Percentiles rank a stretch among this genome's conserved stretches.
Evolutionary conservation across 1,140 invertebrate genomes (phyloP).

Genomic region (Neodiprion fabricii): DNA sequence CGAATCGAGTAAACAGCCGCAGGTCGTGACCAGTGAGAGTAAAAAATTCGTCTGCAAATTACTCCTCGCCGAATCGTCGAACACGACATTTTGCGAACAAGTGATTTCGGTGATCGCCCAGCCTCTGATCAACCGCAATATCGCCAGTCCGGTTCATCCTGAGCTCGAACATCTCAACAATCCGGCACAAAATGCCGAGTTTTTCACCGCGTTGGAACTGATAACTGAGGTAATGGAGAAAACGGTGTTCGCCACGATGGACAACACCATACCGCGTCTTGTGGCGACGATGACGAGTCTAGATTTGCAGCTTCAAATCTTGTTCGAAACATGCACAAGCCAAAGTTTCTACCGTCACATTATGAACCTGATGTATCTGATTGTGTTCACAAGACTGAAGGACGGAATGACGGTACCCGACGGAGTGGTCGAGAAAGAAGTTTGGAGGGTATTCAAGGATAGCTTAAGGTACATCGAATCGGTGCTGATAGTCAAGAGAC

Average conservation of each 20-base stretch:
- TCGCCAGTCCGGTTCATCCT: slow-evolving; percentile 41
- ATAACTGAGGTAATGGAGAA: slow-evolving; percentile 58
- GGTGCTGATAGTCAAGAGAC: slow-evolving; percentile 51
- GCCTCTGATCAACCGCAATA: slow-evolving; percentile 58
- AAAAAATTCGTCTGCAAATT: slow-evolving; percentile 64
- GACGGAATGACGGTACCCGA: slow-evolving; percentile 34
- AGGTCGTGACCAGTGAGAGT: slow-evolving; percentile 68
- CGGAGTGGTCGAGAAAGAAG: slow-evolving; percentile 32
- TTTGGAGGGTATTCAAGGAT: slow-evolving; percentile 41
- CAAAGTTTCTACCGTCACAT: slow-evolving; percentile 52
- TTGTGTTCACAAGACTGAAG: slow-evolving; percentile 49
- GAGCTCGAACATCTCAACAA: slow-evolving; percentile 57
- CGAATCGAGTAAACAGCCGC: slow-evolving; percentile 64
- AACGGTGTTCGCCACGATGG: slow-evolving; percentile 44
- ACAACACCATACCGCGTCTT: slow-evolving; percentile 48
- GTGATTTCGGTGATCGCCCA: slow-evolving; percentile 59
- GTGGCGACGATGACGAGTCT: slow-evolving; percentile 45
- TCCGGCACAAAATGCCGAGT: slow-evolving; percentile 59
- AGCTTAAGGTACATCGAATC: slow-evolving; percentile 46
- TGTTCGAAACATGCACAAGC: slow-evolving; percentile 54
- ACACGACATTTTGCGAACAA: slow-evolving; percentile 57
- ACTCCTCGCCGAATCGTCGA: slow-evolving; percentile 58
- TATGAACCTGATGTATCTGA: slow-evolving; percentile 46
- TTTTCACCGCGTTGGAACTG: slow-evolving; percentile 63
- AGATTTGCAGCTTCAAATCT: slow-evolving; percentile 46